Evolutionary conservation across 2,888 invertebrate genomes (phyloP), one percentile per base, ranked within the genome.

Genomic region (Acanthopleura granulata): DNA sequence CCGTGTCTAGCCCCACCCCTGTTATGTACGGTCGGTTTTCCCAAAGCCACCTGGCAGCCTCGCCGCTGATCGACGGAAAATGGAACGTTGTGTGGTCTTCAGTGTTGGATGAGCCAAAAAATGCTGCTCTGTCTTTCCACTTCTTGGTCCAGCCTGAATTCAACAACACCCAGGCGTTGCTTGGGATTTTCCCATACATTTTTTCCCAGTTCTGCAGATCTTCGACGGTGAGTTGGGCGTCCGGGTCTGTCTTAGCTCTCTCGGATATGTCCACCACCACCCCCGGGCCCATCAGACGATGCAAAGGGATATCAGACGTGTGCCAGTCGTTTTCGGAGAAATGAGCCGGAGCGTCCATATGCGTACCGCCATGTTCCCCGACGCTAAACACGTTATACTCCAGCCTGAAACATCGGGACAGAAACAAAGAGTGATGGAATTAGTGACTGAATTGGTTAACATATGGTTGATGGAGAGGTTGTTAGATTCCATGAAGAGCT

Each of bases 221-320:
- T 6, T 22, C 22, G 18, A 66, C 66, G 29, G 29, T 22, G 4
- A 66, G 66, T 27, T 66, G 66, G 22, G 66, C 66, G 27, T 66
- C 66, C 6, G 66, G 66, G 66, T 66, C 25, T 1, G 1, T 22
- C 16, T 22, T 27, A 6, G 66, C 66, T 27, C 66, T 22, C 15
- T 66, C 66, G 16, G 66, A 66, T 27, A 66, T 66, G 29, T 66
- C 66, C 22, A 66, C 25, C 3, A 66, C 29, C 22, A 66, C 66
- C 29, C 66, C 66, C 29, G 66, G 66, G 16, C 66, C 66, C 22
- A 92, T 84, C 29, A 93, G 81, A 69, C 82, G 80, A 0, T 81
- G 74, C 0, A 85, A 49, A 0, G 93, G 92, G 76, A 93, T 91
- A 49, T 93, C 91, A 12, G 91, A 92, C 0, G 93, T 91, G 27